Conservation (phyloP, 2,113 vertebrate genomes). For the Chrysochloris asiatica region DNA sequence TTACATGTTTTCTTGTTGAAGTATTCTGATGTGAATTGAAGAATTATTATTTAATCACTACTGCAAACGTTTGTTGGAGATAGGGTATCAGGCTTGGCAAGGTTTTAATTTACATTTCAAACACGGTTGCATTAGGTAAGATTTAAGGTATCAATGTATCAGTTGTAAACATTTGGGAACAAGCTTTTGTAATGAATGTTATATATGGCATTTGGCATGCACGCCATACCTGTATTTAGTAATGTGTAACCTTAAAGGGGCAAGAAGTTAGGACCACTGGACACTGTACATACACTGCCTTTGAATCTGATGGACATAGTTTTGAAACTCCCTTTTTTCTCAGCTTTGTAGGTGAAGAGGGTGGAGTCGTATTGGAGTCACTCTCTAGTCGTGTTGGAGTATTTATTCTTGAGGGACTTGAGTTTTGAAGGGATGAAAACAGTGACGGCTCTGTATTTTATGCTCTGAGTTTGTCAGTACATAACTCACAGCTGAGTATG, state of each 20-base stretch:
- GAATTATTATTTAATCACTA: constrained; percentile 42
- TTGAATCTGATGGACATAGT: neutral
- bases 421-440: neutral
- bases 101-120: constrained; percentile 56
- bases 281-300: neutral
- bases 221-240: neutral
- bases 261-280: neutral
- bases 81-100: neutral
- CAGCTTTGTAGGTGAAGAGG: neutral
- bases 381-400: too few species aligned
- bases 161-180: neutral
- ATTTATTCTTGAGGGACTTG: neutral
- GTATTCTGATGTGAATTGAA: constrained; percentile 45
- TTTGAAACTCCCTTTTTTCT: neutral
- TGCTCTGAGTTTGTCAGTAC: neutral
- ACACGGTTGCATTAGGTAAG: constrained; percentile 41
- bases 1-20: constrained; percentile 46
- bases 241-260: neutral
- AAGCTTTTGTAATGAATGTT: neutral
- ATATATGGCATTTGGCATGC: neutral
- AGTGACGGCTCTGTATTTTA: neutral
- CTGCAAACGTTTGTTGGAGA: constrained; percentile 20
- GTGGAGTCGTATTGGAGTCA: neutral
- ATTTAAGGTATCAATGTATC: constrained; percentile 36
- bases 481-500: neutral